Percentiles rank a stretch among this genome's conserved stretches.
Evolutionary conservation across 2,113 vertebrate species (phyloP).

Genomic region (Gavialis gangeticus): DNA sequence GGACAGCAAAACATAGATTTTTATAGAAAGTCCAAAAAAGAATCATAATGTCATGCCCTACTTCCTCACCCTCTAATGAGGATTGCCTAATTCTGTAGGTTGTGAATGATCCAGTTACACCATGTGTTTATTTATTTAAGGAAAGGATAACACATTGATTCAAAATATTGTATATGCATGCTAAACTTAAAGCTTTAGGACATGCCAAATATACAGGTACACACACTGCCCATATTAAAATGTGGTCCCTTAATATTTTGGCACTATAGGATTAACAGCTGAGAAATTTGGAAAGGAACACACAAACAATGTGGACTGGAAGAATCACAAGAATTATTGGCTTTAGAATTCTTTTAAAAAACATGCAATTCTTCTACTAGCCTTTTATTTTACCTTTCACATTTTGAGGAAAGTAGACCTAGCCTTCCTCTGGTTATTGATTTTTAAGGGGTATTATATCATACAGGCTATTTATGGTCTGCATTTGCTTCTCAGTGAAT

Average conservation of each 20-base stretch:
- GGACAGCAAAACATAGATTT: not conserved
- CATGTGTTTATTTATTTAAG: not conserved
- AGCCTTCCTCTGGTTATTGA: not conserved
- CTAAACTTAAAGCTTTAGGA: not conserved
- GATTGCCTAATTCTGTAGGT: not conserved
- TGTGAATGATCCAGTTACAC: not conserved
- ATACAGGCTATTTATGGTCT: not conserved
- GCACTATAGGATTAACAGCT: not conserved
- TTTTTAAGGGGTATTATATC: not conserved
- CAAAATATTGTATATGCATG: not conserved
- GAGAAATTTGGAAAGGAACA: not conserved
- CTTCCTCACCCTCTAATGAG: not conserved
- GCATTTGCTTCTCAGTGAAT: not conserved
- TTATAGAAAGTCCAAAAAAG: not conserved
- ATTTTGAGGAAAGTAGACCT: not conserved
- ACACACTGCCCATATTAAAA: not conserved
- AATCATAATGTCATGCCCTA: not conserved
- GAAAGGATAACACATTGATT: not conserved
- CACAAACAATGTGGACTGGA: not conserved
- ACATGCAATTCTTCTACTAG: no score
- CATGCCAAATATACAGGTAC: not conserved
- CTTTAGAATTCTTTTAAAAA: not conserved
- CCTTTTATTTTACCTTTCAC: not conserved
- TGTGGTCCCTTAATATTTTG: not conserved
- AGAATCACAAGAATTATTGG: not conserved